Conservation (phyloP, 2,888 invertebrate genomes). For the Dorcus hopei region DNA sequence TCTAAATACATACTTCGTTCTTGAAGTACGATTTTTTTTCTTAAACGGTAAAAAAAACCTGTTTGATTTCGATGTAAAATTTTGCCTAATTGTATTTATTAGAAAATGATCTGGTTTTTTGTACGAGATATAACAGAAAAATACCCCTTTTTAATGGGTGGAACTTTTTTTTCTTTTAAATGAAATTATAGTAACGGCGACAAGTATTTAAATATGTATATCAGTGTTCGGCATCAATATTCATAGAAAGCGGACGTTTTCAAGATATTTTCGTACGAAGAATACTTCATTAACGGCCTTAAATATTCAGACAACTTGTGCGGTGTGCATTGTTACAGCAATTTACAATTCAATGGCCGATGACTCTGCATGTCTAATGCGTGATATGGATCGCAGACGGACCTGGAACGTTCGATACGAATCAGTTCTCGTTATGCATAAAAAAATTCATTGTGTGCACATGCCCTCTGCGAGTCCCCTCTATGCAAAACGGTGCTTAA, state of each 20-base stretch:
- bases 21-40: too few relatives aligned
- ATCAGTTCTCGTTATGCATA: not conserved
- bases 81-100: too few relatives aligned
- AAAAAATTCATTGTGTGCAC: not conserved
- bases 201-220: too few relatives aligned
- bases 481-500: too few relatives aligned
- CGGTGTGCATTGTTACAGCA: conserved; percentile 38
- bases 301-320: conserved; percentile 40
- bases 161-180: too few relatives aligned
- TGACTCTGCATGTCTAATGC: conserved; percentile 43
- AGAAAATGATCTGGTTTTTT: too few relatives aligned
- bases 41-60: too few relatives aligned
- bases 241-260: conserved; percentile 13
- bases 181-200: too few relatives aligned
- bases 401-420: not conserved
- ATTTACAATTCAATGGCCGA: conserved; percentile 45
- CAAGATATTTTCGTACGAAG: conserved; percentile 13
- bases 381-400: conserved; percentile 34
- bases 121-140: too few relatives aligned
- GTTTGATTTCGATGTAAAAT: too few relatives aligned
- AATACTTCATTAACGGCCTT: conserved; percentile 39
- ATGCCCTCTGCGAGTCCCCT: too few relatives aligned
- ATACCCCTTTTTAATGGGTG: not conserved
- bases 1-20: too few relatives aligned
- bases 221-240: conserved; percentile 7